Evolutionary conservation across 2,888 invertebrate species (phyloP), one percentile per base, ranked within the genome.

Genomic region (Caenorhabditis sp.): DNA sequence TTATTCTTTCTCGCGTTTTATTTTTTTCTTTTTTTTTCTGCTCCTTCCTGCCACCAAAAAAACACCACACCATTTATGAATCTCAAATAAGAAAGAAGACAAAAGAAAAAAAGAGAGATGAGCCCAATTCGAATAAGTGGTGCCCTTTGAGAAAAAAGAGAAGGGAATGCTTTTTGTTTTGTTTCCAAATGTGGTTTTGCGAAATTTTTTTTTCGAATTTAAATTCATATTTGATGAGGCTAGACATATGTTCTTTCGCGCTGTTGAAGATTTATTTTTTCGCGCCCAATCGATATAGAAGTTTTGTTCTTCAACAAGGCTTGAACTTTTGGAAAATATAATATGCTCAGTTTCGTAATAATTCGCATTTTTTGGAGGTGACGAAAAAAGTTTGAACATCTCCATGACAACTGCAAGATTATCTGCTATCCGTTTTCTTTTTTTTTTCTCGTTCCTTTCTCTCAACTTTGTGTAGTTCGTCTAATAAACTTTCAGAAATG

Each of bases 101-200:
- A 51, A 61, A 57, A 61, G 26, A 43, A 58, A 59, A 58, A 50
- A 27, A 54, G 54, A 14, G 58, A 57, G 27, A 21, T 54, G 50
- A 43, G 70, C 54, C 66, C 70, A 70, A 70, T 70, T 70, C 66
- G 59, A 66, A 70, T 70, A 66, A 70, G 70, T 70, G 66, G 70
- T 55, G 70, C 70, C 70, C 70, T 70, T 70, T 70, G 70, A 66
- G 70, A 62, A 58, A 69, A 61, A 14, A 23, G n/a, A 27, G 17
- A 27, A 21, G 27, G 17, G 27, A 17, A 27, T 57, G n/a, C 53
- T 53, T 53, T 53, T 21, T 21, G 6, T 5, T 57, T 26, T 27
- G 10, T 14, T 57, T 23, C 17, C 57, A 10, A 57, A 57, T 12
- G 10, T 8, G 12, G 21, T 10, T 26, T 27, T 26, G 10, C 53